A percentile compares a stretch with the other conserved stretches of the same genome.
These are phyloP conservation scores for Horisme vitalbata DNA, from an alignment of 2,888 invertebrate genomes.

Conservation along the genomic window DNA sequence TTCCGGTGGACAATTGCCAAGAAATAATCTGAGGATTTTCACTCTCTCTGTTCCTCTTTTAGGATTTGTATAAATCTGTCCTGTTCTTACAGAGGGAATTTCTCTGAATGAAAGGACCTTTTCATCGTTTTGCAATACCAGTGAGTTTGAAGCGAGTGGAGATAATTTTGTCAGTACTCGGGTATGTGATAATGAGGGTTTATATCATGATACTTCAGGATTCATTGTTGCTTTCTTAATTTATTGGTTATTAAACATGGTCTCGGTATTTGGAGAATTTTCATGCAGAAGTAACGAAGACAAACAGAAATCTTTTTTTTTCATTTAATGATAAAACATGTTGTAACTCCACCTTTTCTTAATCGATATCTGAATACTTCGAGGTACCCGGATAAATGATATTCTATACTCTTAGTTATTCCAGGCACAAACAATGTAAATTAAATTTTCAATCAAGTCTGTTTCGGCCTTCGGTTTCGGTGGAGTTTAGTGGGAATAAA, in stretches of 20 bases:
- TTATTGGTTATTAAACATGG: constrained; percentile 16
- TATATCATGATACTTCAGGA: constrained; percentile 12
- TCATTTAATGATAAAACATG: too few species aligned
- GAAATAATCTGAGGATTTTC: constrained; percentile 63
- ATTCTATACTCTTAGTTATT: too few species aligned
- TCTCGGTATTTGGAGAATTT: constrained; percentile 9
- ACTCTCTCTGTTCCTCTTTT: constrained; percentile 43
- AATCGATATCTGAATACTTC: too few species aligned
- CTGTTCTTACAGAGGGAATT: constrained; percentile 55
- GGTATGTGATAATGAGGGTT: constrained; percentile 26
- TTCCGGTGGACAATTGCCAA: constrained; percentile 82
- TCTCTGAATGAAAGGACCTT: constrained; percentile 76
- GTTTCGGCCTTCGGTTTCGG: too few species aligned
- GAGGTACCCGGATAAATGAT: too few species aligned
- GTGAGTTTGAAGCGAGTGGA: constrained; percentile 63
- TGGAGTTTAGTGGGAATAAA: too few species aligned
- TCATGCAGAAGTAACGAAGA: constrained; percentile 3
- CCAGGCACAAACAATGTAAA: too few species aligned
- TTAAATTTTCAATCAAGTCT: too few species aligned
- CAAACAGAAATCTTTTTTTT: too few species aligned
- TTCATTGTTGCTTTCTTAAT: constrained; percentile 23
- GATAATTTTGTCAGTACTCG: constrained; percentile 65
- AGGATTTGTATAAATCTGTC: constrained; percentile 45
- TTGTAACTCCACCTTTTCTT: too few species aligned
- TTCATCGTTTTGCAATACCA: constrained; percentile 75